These are phyloP conservation scores for Oncorhynchus clarkii DNA, from an alignment of 2,113 vertebrate genomes.

Conservation along the genomic window DNA sequence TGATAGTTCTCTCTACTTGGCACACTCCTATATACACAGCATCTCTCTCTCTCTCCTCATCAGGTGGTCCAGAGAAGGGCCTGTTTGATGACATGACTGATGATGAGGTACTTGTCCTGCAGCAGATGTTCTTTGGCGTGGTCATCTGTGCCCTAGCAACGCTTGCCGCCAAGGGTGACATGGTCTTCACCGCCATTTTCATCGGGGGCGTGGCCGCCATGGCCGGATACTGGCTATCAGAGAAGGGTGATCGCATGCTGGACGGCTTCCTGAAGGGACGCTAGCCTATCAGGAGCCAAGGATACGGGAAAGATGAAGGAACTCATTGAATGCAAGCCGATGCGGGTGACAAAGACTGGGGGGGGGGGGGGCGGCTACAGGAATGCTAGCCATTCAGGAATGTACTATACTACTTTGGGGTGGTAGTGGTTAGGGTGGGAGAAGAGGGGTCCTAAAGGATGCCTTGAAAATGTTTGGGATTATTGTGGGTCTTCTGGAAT, in stretches of 20 bases:
- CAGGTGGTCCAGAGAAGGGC: constrained; percentile 87
- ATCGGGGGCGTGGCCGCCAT: constrained; percentile 93
- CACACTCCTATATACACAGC: not conserved
- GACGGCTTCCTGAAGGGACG: constrained; percentile 92
- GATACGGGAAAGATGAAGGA: constrained; percentile 5
- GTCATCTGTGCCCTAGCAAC: constrained; percentile 95
- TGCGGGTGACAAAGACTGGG: not conserved
- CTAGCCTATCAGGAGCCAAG: constrained; percentile 39
- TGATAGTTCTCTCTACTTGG: too few relatives aligned
- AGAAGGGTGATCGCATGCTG: constrained; percentile 91
- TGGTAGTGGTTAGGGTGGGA: constrained; percentile 14
- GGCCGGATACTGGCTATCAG: constrained; percentile 96
- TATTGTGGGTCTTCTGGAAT: constrained; percentile 17
- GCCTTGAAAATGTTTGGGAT: constrained; percentile 46
- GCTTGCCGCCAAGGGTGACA: constrained; percentile 93
- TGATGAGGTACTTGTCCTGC: constrained; percentile 93
- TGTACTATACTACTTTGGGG: constrained; percentile 20
- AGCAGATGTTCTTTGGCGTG: constrained; percentile 98
- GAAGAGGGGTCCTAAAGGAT: not conserved
- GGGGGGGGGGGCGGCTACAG: not conserved
- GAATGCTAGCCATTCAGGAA: constrained; percentile 53
- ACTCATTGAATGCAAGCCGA: constrained; percentile 1
- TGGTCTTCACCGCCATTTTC: constrained; percentile 98
- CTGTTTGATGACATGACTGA: constrained; percentile 94
- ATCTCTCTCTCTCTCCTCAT: not conserved